These are phyloP conservation scores for Crotophaga sulcirostris DNA, from an alignment of 2,113 vertebrate species.

Conservation along the genomic window DNA sequence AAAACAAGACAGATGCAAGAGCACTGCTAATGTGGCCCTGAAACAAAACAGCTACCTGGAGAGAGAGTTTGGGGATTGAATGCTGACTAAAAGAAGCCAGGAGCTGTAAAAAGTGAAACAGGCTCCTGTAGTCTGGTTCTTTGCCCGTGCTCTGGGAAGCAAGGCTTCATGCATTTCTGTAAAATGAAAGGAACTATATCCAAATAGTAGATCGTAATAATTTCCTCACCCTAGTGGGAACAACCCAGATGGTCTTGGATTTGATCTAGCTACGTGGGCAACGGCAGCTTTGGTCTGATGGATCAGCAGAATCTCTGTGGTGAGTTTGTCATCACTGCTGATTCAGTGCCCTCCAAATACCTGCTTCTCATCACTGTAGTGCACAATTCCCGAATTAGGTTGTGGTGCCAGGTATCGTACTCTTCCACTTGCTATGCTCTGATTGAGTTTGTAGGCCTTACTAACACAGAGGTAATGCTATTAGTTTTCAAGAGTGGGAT, in stretches of 20 bases:
- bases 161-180: background rate
- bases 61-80: slow-evolving; percentile 11
- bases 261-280: background rate
- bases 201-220: background rate
- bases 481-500: background rate
- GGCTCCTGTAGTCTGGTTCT: slow-evolving; percentile 14
- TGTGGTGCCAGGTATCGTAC: background rate
- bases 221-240: background rate
- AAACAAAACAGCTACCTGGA: slow-evolving; percentile 56
- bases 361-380: background rate
- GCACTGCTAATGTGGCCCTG: slow-evolving; percentile 22
- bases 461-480: background rate
- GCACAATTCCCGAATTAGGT: background rate
- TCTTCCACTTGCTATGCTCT: slow-evolving; percentile 16
- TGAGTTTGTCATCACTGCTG: background rate
- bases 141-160: background rate
- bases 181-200: background rate
- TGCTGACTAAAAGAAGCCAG: slow-evolving; percentile 35
- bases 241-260: background rate
- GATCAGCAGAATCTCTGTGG: background rate
- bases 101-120: slow-evolving; percentile 16
- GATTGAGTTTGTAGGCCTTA: slow-evolving; percentile 22
- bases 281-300: background rate
- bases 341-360: slow-evolving; percentile 1
- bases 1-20: slow-evolving; percentile 38